Base-by-base conservation (phyloP, 2,797 vertebrate species). In the Gallinago stenura region DNA sequence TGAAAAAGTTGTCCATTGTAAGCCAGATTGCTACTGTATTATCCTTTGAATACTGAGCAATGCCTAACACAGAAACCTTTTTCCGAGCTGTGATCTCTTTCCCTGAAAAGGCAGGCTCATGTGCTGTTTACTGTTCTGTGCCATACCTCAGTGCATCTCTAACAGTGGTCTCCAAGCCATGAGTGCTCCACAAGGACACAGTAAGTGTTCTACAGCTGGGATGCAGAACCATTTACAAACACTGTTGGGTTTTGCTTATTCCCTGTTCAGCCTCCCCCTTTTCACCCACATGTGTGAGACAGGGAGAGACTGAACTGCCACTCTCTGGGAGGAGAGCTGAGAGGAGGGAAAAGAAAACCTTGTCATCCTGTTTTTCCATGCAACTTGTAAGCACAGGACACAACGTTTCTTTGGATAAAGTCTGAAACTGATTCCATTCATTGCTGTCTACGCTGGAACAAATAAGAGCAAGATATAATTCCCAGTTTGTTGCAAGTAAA, bases 401-500 rank as follows among this genome's bases (percentile, higher is more conserved):
- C 43, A 54, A 3, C 0, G 1, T 17, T 89, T 28, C 73, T 84
- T 91, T 15, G 31, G 31, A 58, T 64, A 37, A 61, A 48, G n/a
- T 56, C 62, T 48, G 51, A 70, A 58, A 43, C 51, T 17, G 60
- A 57, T 76, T 82, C 35, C 18, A 50, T 84, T 91, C 60, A 19
- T 87, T 69, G 45, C 58, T 64, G 53, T 64, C 73, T 75, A 26
- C 21, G n/a, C 24, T 1, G 2, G 41, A 80, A 78, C 66, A 82
- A 90, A 95, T 95, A 76, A 87, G 46, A 90, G 56, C 20, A 39
- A 83, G 64, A 51, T 76, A 20, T 11, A 90, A 89, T 87, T 92
- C 78, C 83, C 66, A 73, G 81, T 90, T 89, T 84, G 78, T 84
- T 87, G 75, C 3, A 3, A 76, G 58, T 92, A 92, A 84, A 62